phyloP scores from a whole-genome alignment of 2,797 vertebrate species.

The Euthynnus affinis region DNA sequence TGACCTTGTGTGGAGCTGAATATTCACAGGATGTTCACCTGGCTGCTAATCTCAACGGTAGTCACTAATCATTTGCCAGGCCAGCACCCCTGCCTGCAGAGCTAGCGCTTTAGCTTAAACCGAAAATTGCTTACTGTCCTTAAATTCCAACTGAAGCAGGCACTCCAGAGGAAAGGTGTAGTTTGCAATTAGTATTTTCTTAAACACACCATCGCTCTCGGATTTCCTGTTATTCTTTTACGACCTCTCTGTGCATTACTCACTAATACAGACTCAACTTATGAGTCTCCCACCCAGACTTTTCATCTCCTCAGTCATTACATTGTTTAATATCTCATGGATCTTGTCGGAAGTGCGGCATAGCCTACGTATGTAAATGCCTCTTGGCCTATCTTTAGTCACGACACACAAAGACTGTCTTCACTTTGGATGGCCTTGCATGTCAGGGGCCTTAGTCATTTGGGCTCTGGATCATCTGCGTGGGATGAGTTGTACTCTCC shows the following conservation, averaged over 20 bases:
- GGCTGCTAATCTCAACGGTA: slow-evolving; percentile 40
- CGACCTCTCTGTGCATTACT: neutral
- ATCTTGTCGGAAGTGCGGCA: neutral
- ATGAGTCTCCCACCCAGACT: neutral
- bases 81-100: slow-evolving; percentile 25
- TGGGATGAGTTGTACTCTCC: slow-evolving; percentile 34
- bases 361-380: slow-evolving; percentile 43
- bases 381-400: slow-evolving; percentile 9
- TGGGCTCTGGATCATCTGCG: slow-evolving; percentile 8
- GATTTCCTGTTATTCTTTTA: slow-evolving; percentile 31
- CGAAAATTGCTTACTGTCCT: slow-evolving; percentile 24
- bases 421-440: slow-evolving; percentile 12
- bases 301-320: slow-evolving; percentile 4
- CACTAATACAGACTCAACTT: neutral
- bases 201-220: neutral
- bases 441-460: slow-evolving; percentile 29
- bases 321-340: slow-evolving; percentile 9
- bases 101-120: slow-evolving; percentile 35
- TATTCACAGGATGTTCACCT: slow-evolving; percentile 40
- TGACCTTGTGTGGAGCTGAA: slow-evolving; percentile 46
- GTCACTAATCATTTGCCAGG: slow-evolving; percentile 50
- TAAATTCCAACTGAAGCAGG: slow-evolving; percentile 19
- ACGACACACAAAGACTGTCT: slow-evolving; percentile 32
- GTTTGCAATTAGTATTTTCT: slow-evolving; percentile 16
- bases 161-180: slow-evolving; percentile 31